Evolutionary conservation across 2,113 vertebrate genomes (phyloP).

Genomic region (Coracopsis vasa): DNA sequence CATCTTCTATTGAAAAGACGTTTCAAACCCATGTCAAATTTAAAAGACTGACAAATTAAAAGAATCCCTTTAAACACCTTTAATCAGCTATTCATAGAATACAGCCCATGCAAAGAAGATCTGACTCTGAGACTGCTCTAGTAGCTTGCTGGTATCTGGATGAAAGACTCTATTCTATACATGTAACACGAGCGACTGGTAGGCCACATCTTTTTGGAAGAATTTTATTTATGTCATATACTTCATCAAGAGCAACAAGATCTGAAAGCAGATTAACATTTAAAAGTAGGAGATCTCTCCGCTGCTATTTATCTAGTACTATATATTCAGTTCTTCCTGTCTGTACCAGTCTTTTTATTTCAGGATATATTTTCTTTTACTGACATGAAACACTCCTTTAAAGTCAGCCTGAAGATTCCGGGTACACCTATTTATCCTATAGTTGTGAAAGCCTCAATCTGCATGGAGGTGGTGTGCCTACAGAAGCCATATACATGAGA

Average conservation of each 20-base stretch:
- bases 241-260: constrained; percentile 5
- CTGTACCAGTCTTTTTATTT: background rate
- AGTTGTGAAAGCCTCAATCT: background rate
- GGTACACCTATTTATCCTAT: background rate
- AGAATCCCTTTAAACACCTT: background rate
- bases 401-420: background rate
- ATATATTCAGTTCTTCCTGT: background rate
- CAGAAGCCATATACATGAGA: background rate
- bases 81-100: background rate
- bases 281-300: background rate
- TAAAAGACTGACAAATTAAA: background rate
- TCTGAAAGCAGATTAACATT: background rate
- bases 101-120: background rate
- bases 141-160: background rate
- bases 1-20: background rate
- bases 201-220: background rate
- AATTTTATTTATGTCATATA: background rate
- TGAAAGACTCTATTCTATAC: background rate
- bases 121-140: background rate
- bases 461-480: background rate
- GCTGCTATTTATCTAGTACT: background rate
- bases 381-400: background rate
- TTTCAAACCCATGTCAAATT: background rate
- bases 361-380: background rate
- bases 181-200: background rate